Conservation (phyloP, 2,797 vertebrate species). For the Amniataba percoides region DNA sequence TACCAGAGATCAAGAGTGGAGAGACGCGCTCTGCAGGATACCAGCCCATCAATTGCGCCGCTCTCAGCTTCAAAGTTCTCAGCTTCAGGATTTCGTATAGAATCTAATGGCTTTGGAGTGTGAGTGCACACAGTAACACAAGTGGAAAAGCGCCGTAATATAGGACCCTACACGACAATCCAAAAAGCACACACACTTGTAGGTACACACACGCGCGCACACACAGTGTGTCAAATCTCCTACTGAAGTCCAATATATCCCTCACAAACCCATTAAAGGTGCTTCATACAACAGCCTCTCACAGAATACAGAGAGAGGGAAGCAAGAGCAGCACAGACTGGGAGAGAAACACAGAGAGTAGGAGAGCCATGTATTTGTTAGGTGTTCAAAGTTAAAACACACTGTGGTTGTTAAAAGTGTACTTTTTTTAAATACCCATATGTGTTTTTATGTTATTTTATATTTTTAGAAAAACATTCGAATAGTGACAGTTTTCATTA, state of each 20-base stretch:
- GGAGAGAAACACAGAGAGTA: constrained; percentile 46
- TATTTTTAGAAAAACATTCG: constrained; percentile 37
- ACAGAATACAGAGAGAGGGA: constrained; percentile 65
- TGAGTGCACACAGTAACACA: constrained; percentile 76
- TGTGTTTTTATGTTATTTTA: constrained; percentile 37
- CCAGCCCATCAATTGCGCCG: constrained; percentile 74
- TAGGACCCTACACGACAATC: constrained; percentile 79
- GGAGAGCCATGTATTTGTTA: constrained; percentile 60
- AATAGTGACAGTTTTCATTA: constrained; percentile 29
- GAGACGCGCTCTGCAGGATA: constrained; percentile 73
- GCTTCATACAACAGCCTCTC: constrained; percentile 83
- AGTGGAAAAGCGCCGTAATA: constrained; percentile 77
- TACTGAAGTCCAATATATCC: constrained; percentile 79
- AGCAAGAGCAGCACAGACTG: constrained; percentile 65
- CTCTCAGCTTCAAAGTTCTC: constrained; percentile 80
- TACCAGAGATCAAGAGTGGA: constrained; percentile 71
- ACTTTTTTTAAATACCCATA: constrained; percentile 19
- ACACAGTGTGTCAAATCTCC: constrained; percentile 65
- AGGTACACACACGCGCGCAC: constrained; percentile 39
- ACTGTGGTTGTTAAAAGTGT: constrained; percentile 39
- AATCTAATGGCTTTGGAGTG: constrained; percentile 85
- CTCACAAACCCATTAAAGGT: constrained; percentile 83
- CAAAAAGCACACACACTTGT: constrained; percentile 69
- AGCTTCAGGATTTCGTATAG: constrained; percentile 79
- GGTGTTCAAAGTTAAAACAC: constrained; percentile 66